A percentile compares a stretch with the other conserved stretches of the same genome.
Evolutionary conservation across 2,797 vertebrate genomes (phyloP).

Genomic region (Thripadectes ignobilis): DNA sequence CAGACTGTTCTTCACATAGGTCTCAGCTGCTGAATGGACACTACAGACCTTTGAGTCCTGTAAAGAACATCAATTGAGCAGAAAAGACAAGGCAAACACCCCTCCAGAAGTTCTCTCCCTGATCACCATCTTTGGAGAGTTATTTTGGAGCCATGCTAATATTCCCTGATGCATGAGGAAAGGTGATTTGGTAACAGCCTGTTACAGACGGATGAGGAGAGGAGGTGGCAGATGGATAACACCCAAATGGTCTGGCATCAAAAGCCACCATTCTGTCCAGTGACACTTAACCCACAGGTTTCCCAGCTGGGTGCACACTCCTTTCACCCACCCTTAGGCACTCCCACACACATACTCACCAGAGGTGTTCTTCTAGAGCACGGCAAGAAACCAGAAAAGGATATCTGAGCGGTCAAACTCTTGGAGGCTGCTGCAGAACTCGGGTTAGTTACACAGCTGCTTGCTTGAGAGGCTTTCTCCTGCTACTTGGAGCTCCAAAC

Average conservation of each 20-base stretch:
- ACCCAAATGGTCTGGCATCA: neutral
- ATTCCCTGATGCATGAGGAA: neutral
- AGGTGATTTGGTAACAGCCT: neutral
- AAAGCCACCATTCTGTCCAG: neutral
- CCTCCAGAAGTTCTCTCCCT: neutral
- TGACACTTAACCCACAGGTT: neutral
- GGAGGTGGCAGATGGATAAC: neutral
- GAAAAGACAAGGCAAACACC: neutral
- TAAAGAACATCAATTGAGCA: neutral
- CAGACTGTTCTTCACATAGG: neutral
- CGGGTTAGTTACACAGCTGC: slow-evolving; percentile 27
- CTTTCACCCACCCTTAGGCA: neutral
- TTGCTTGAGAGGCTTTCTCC: neutral
- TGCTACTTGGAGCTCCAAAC: slow-evolving; percentile 14
- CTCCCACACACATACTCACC: slow-evolving; percentile 1
- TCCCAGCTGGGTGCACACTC: neutral
- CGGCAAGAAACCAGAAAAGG: slow-evolving; percentile 16
- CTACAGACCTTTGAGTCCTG: neutral
- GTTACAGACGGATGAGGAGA: neutral
- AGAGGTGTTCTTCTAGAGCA: slow-evolving; percentile 21
- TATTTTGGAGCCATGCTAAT: neutral
- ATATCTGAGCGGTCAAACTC: neutral
- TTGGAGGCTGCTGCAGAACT: slow-evolving; percentile 12
- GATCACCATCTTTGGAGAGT: neutral
- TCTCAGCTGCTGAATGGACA: neutral